Conservation (phyloP, 2,888 invertebrate genomes). For the Thymelicus lineola region DNA sequence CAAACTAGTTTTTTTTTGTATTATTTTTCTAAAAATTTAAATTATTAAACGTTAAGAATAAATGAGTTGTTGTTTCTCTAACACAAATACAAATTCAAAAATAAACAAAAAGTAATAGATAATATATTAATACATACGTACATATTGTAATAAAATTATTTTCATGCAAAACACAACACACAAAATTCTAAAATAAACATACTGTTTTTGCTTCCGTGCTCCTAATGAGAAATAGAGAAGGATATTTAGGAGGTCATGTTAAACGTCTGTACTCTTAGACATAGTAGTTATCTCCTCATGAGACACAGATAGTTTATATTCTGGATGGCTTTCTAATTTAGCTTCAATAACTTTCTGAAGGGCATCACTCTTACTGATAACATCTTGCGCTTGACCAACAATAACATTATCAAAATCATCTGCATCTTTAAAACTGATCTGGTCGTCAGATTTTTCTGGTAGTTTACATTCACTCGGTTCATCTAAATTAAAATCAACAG, state of each 20-base stretch:
- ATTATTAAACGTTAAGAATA: background rate
- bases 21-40: background rate
- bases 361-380: conserved; percentile 73
- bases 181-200: conserved; percentile 69
- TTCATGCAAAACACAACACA: conserved; percentile 53
- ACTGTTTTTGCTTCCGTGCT: conserved; percentile 64
- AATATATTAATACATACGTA: background rate
- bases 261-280: conserved; percentile 81
- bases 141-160: conserved; percentile 24
- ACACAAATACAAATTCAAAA: conserved; percentile 10
- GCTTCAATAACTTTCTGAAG: conserved; percentile 74
- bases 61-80: background rate
- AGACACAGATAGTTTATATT: conserved; percentile 72
- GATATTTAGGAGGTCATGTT: conserved; percentile 45
- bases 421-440: conserved; percentile 58
- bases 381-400: conserved; percentile 62
- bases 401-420: conserved; percentile 56
- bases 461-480: conserved; percentile 39
- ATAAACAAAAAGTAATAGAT: conserved; percentile 7
- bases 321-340: conserved; percentile 75
- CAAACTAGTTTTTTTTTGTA: background rate
- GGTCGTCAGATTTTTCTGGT: conserved; percentile 49
- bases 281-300: conserved; percentile 65
- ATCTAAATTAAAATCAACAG: conserved; percentile 46
- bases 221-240: conserved; percentile 36